Evolutionary conservation across 2,113 vertebrate species (phyloP), one percentile per base, ranked within the genome.

Genomic region (Thamnaconus septentrionalis): DNA sequence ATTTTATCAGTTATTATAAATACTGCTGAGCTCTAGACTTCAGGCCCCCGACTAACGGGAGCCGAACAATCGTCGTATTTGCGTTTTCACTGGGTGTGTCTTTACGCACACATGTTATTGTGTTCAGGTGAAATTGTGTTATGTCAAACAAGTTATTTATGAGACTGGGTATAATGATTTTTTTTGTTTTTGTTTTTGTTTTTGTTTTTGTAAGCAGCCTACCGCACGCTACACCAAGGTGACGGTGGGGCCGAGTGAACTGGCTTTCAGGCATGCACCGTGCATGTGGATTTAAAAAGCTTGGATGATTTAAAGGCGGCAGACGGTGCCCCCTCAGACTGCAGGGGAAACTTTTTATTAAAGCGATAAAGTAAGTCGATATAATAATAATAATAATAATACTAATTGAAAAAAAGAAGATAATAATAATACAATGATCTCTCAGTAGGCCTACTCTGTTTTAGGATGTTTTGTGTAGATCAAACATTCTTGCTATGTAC

Each of bases 391-490:
- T 45, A 51, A 53, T 11, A 11, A 50, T 50, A 50, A n/a, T 50
- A 11, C 89, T 66, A 85, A 42, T 52, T 48, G 9, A 66, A 45
- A 77, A 44, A 77, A 56, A 53, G 53, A 54, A 75, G 71, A 56
- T 55, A 48, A 45, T 6, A 45, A 45, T 6, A 5, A 5, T 45
- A 88, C 90, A 75, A 79, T 51, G 69, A 87, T 71, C 81, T 85
- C 78, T 93, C 93, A 90, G 91, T 92, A 93, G 91, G 91, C 87
- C 90, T 91, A 93, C 64, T 83, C 81, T 85, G 85, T 94, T 94
- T 94, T 96, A 95, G 93, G 93, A 96, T 95, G 94, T 96, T 98
- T 95, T 96, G 96, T 96, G 94, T 97, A 96, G 93, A 96, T 96
- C 90, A 96, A 95, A 94, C 94, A 96, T 96, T 95, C 94, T 94